Percentiles rank a stretch among this genome's conserved stretches.
These are phyloP conservation scores for Sceliomorpha sp. DNA, from an alignment of 2,888 invertebrate species.

Conservation along the genomic window DNA sequence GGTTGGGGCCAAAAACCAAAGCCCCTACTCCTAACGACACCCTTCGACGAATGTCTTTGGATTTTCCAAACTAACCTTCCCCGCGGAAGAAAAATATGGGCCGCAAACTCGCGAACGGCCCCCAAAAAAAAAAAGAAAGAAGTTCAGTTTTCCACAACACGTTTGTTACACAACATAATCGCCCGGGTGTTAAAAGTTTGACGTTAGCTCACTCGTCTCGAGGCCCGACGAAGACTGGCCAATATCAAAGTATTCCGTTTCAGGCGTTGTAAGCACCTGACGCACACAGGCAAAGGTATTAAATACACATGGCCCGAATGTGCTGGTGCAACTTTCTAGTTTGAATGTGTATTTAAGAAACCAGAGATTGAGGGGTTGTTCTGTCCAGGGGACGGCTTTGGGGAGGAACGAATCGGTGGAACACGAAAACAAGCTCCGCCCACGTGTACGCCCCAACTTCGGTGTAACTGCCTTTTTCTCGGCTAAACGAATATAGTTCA, in stretches of 20 bases:
- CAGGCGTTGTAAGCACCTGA: slow-evolving; percentile 42
- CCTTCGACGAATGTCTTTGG: too few relatives aligned
- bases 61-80: too few relatives aligned
- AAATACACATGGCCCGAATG: slow-evolving; percentile 44
- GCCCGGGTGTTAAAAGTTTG: too few relatives aligned
- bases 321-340: slow-evolving; percentile 47
- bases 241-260: slow-evolving; percentile 39
- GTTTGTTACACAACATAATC: too few relatives aligned
- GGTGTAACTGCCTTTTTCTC: slow-evolving; percentile 38
- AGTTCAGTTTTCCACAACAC: slow-evolving; percentile 32
- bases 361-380: slow-evolving; percentile 47
- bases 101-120: too few relatives aligned
- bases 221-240: slow-evolving; percentile 39
- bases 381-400: slow-evolving; percentile 35
- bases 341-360: slow-evolving; percentile 51
- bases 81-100: too few relatives aligned
- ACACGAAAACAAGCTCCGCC: slow-evolving; percentile 45
- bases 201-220: slow-evolving; percentile 39
- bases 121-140: too few relatives aligned
- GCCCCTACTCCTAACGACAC: too few relatives aligned
- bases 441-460: slow-evolving; percentile 41
- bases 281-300: slow-evolving; percentile 46
- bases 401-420: slow-evolving; percentile 38
- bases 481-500: slow-evolving; percentile 38
- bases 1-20: too few relatives aligned